Evolutionary conservation across 2,888 invertebrate genomes (phyloP).

Genomic region (Synanthedon formicaeformis): DNA sequence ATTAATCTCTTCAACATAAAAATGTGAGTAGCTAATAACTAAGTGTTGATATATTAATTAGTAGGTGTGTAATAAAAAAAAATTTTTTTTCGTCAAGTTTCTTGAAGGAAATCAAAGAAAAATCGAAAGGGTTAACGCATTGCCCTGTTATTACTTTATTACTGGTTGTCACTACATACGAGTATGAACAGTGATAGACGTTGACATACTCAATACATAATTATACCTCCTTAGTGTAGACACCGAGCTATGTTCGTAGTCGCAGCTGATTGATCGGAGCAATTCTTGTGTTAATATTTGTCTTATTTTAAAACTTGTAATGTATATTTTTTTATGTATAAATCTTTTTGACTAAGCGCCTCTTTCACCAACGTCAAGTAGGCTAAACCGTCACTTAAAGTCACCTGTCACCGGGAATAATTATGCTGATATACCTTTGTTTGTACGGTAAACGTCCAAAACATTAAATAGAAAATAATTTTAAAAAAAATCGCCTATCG

Average conservation of each 20-base stretch:
- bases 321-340: too few relatives aligned
- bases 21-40: slow-evolving; percentile 16
- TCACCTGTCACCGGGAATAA: too few relatives aligned
- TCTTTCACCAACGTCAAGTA: too few relatives aligned
- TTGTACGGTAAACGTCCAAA: too few relatives aligned
- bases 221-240: neutral
- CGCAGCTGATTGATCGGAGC: neutral
- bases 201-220: slow-evolving; percentile 25
- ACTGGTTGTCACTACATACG: slow-evolving; percentile 30
- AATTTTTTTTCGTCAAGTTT: slow-evolving; percentile 14
- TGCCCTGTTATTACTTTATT: slow-evolving; percentile 57
- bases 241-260: neutral
- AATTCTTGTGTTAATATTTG: neutral
- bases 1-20: slow-evolving; percentile 6
- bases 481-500: too few relatives aligned
- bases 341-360: too few relatives aligned
- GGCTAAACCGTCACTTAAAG: too few relatives aligned
- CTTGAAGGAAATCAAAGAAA: slow-evolving; percentile 58
- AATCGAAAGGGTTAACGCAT: slow-evolving; percentile 42
- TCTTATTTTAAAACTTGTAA: too few relatives aligned
- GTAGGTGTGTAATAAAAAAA: slow-evolving; percentile 44
- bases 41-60: slow-evolving; percentile 28
- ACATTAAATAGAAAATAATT: too few relatives aligned
- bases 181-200: slow-evolving; percentile 33
- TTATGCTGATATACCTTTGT: too few relatives aligned